These are phyloP conservation scores for Progne subis DNA, from an alignment of 2,113 vertebrate genomes.

Conservation along the genomic window DNA sequence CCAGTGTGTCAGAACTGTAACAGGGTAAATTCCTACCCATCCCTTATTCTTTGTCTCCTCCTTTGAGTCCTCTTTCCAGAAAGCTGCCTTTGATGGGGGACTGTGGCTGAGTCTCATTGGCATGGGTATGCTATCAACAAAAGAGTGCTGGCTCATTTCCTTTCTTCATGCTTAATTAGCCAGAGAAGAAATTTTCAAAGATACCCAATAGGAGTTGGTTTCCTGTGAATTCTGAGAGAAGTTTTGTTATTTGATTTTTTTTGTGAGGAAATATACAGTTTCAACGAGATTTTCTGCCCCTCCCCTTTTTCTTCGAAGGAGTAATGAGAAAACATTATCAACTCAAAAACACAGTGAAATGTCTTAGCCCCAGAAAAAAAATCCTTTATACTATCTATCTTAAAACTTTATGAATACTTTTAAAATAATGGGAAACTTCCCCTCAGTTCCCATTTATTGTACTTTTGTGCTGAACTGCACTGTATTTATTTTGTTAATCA, in stretches of 20 bases:
- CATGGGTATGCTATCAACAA: background rate
- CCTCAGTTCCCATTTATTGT: fast-evolving
- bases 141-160: background rate
- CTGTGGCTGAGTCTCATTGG: background rate
- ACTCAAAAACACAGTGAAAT: background rate
- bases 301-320: background rate
- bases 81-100: background rate
- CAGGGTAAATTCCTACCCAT: background rate
- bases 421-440: background rate
- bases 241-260: background rate
- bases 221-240: conserved; percentile 3
- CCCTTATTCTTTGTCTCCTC: background rate
- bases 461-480: background rate
- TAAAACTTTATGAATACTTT: background rate
- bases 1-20: background rate
- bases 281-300: background rate
- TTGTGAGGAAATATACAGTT: background rate
- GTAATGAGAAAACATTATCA: background rate
- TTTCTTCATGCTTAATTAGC: conserved; percentile 29
- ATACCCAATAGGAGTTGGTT: background rate
- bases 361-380: background rate
- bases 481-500: background rate
- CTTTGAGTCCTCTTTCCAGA: background rate
- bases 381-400: background rate
- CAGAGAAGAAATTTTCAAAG: conserved; percentile 26